Evolutionary conservation across 2,113 vertebrate genomes (phyloP), one percentile per base, ranked within the genome.

Genomic region (Noctilio leporinus): DNA sequence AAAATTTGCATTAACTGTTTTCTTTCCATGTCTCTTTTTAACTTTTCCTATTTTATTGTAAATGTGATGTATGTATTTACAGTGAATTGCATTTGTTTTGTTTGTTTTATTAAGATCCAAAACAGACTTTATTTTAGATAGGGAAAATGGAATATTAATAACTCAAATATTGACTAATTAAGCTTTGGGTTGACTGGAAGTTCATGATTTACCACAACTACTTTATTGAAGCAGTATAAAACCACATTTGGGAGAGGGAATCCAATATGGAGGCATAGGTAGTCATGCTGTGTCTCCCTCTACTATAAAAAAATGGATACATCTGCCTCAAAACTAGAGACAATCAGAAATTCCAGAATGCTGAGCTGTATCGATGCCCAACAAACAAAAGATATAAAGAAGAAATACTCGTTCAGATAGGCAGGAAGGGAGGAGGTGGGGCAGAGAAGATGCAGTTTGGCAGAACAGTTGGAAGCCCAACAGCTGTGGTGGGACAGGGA

Each of bases 91-190:
- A 85, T 16, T 16, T 72, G 26, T 30, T 62, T 28, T 30, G 24
- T 38, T 70, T 70, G 20, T 35, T 70, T 70, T 40, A 6, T 62
- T 96, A 76, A 95, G 72, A 67, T 94, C 70, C 81, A 89, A 97
- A 96, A 59, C 92, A 96, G 92, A 89, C 78, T 97, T 97, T 97
- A 97, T 97, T 97, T 97, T 97, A 96, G 65, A 96, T 47, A 94
- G 84, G 45, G 57, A 81, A 53, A 95, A 49, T 62, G 89, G 20
- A 69, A 75, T 94, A 94, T 96, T 96, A 88, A 57, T 94, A 92
- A 97, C 92, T 98, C 88, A 97, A 91, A 98, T 96, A 81, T 0
- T 82, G 89, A 94, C 73, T 96, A 16, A 89, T 91, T 90, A 97
- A 95, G 95, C 96, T 98, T 98, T 97, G 95, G 94, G 80, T 94